phyloP scores from a whole-genome alignment of 2,797 vertebrate genomes.

The Austrolebias charrua region DNA sequence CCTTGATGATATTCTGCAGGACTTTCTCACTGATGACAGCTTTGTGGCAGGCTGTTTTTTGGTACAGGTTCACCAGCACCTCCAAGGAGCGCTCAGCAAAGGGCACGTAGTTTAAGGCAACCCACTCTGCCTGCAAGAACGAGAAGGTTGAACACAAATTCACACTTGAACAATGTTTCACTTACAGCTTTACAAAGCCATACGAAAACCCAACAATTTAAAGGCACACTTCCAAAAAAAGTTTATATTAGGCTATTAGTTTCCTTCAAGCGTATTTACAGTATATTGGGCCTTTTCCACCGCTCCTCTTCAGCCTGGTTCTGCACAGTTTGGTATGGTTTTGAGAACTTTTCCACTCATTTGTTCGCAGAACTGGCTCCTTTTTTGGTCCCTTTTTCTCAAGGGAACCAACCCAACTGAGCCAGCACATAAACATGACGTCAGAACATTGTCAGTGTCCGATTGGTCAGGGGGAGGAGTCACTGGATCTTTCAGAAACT shows the following conservation, averaged over 20 bases:
- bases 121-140: conserved; percentile 91
- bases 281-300: too few species aligned
- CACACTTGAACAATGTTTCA: not conserved
- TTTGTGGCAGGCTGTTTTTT: conserved; percentile 99
- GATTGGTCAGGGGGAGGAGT: too few species aligned
- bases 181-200: conserved; percentile 13
- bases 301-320: too few species aligned
- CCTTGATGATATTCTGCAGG: conserved; percentile 96
- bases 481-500: too few species aligned
- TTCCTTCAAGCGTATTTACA: conserved; percentile 8
- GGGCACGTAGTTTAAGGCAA: conserved; percentile 98
- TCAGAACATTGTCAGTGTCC: too few species aligned
- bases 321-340: too few species aligned
- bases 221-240: conserved; percentile 63
- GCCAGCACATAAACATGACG: too few species aligned
- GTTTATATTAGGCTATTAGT: conserved; percentile 26
- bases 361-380: too few species aligned
- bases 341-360: too few species aligned
- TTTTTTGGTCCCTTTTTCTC: too few species aligned
- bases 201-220: conserved; percentile 53
- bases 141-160: conserved; percentile 7
- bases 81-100: conserved; percentile 97
- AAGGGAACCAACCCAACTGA: too few species aligned
- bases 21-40: conserved; percentile 97
- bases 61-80: conserved; percentile 96